Evolutionary conservation across 2,113 vertebrate species (phyloP), one percentile per base, ranked within the genome.

Genomic region (Cavia porcellus): DNA sequence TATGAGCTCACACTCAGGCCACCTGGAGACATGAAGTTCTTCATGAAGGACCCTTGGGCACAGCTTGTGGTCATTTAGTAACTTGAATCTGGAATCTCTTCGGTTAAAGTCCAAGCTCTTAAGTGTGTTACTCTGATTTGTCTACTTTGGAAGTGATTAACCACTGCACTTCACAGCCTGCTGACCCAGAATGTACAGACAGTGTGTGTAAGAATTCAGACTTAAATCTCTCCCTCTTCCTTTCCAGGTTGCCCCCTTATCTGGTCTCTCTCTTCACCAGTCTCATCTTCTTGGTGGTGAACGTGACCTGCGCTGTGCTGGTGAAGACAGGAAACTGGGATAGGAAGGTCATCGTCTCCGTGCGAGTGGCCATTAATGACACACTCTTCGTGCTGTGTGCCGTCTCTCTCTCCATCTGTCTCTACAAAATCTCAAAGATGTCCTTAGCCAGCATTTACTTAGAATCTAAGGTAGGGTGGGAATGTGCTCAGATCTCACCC

Each of bases 391-490:
- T 99, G 97, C 99, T 99, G 86, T 99, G 99, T 0, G 99, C 99
- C 74, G 89, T 99, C 96, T 99, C 99, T 5, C 99, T 99, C 96
- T 99, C 99, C 72, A 52, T 99, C 96, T 99, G 99, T 98, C 99
- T 99, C 89, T 99, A 99, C 99, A 99, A 99, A 98, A 99, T 99
- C 89, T 99, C 99, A 32, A 99, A 99, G 99, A 99, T 99, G 99
- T 99, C 99, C 24, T 98, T 99, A 97, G 99, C 99, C 97, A 99
- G 99, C 98, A 99, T 99, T 97, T 99, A 99, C 98, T 98, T 99
- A 99, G 99, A 99, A 95, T 99, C 99, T 83, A 99, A 99, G 99
- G 99, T 99, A 98, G 98, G 98, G 95, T 8, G 30, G 92, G 12
- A 24, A 14, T 0, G 15, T 1, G 20, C 8, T 72, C 10, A 52